Evolutionary conservation across 2,113 vertebrate genomes (phyloP).

Genomic region (Neodontobutis hainanensis): DNA sequence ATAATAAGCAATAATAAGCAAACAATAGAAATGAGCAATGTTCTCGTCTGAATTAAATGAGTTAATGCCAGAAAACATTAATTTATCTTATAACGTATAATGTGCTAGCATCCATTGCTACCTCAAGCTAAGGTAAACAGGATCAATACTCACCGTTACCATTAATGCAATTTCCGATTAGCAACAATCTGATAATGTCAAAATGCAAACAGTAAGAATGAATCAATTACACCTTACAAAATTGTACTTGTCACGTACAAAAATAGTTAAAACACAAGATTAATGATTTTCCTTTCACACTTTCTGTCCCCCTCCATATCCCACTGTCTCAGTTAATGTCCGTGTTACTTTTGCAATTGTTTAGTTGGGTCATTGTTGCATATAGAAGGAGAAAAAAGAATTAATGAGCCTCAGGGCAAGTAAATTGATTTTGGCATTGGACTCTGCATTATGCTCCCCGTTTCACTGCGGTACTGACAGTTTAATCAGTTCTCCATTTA

Average conservation of each 20-base stretch:
- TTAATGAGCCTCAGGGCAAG: constrained; percentile 49
- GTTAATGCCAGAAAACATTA: too few species aligned
- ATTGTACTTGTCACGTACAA: background rate
- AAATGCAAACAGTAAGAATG: too few species aligned
- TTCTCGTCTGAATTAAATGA: too few species aligned
- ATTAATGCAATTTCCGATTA: too few species aligned
- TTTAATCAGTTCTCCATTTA: constrained; percentile 59
- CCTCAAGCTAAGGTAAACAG: too few species aligned
- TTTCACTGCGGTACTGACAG: constrained; percentile 32
- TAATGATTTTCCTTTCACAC: background rate
- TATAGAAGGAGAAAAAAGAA: constrained; percentile 42
- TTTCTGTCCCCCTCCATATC: constrained; percentile 13
- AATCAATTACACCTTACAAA: too few species aligned
- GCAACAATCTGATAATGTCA: too few species aligned
- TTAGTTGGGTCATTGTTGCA: constrained; percentile 44
- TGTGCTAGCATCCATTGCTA: too few species aligned
- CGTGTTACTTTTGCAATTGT: constrained; percentile 33
- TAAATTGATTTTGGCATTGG: constrained; percentile 45
- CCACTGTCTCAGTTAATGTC: constrained; percentile 20
- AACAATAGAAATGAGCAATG: too few species aligned
- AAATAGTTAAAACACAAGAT: background rate
- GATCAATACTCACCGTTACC: too few species aligned
- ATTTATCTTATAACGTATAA: too few species aligned
- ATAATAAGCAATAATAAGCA: too few species aligned
- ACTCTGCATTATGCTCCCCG: constrained; percentile 32